phyloP scores from a whole-genome alignment of 2,888 invertebrate species.

The Eupithecia centaureata region DNA sequence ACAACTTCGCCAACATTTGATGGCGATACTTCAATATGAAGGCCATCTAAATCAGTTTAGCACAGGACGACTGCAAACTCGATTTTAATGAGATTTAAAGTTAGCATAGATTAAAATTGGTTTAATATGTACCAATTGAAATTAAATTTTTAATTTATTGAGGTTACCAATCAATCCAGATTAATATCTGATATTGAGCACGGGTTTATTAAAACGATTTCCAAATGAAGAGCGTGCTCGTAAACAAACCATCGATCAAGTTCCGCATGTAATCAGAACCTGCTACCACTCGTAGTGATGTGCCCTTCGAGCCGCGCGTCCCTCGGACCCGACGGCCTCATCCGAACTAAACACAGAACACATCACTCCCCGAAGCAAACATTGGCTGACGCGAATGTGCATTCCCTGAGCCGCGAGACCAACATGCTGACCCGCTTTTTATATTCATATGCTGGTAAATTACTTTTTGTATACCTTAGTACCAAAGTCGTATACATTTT shows the following conservation, averaged over 20 bases:
- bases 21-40: too few species aligned
- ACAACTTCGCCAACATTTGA: too few species aligned
- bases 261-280: conserved; percentile 16
- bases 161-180: conserved; percentile 2
- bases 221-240: conserved; percentile 20
- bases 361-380: not conserved
- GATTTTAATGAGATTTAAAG: too few species aligned
- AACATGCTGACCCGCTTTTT: not conserved
- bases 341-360: not conserved
- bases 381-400: not conserved
- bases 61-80: too few species aligned
- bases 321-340: not conserved
- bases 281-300: not conserved
- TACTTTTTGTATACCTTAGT: not conserved
- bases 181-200: conserved; percentile 1
- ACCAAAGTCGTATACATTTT: too few species aligned
- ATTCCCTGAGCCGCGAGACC: not conserved
- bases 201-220: conserved; percentile 12
- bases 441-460: too few species aligned
- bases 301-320: not conserved
- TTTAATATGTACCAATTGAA: too few species aligned
- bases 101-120: not conserved
- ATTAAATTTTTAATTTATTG: not conserved
- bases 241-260: conserved; percentile 41
- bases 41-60: too few species aligned